phyloP scores from a whole-genome alignment of 2,797 vertebrate species.

The Tarsius wallacei region DNA sequence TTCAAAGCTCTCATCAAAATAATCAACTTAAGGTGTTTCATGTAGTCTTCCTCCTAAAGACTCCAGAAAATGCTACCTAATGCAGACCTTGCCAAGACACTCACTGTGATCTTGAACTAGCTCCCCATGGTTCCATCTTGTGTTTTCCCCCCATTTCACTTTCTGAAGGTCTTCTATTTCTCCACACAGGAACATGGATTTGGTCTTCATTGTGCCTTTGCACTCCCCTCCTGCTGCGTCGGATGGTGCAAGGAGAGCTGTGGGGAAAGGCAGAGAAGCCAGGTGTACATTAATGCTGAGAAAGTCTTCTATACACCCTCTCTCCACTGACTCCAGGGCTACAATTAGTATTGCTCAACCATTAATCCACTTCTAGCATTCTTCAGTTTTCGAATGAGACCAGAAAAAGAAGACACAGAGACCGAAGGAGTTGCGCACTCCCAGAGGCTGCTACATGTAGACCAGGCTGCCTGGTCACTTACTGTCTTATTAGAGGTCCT shows the following conservation, averaged over 20 bases:
- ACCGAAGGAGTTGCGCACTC: not conserved
- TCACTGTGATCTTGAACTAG: conserved; percentile 94
- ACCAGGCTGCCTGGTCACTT: not conserved
- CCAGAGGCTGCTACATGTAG: not conserved
- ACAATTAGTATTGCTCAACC: not conserved
- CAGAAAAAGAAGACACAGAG: not conserved
- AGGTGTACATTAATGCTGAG: not conserved
- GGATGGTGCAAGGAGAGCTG: conserved; percentile 91
- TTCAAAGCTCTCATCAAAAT: not conserved
- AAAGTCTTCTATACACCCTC: not conserved
- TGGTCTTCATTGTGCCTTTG: conserved; percentile 89
- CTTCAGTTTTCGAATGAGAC: not conserved
- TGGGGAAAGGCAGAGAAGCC: not conserved
- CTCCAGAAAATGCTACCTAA: not conserved
- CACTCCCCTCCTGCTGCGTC: conserved; percentile 88
- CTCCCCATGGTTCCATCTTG: conserved; percentile 67
- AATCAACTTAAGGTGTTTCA: not conserved
- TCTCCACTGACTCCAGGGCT: not conserved
- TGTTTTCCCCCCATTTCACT: not conserved
- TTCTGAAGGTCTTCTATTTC: conserved; percentile 49
- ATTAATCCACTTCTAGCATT: not conserved
- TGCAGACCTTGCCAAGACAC: conserved; percentile 65
- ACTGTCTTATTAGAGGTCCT: not conserved
- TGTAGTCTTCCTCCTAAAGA: not conserved
- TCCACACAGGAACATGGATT: not conserved